Evolutionary conservation across 2,113 vertebrate species (phyloP).

Genomic region (Odontophorus gujanensis): DNA sequence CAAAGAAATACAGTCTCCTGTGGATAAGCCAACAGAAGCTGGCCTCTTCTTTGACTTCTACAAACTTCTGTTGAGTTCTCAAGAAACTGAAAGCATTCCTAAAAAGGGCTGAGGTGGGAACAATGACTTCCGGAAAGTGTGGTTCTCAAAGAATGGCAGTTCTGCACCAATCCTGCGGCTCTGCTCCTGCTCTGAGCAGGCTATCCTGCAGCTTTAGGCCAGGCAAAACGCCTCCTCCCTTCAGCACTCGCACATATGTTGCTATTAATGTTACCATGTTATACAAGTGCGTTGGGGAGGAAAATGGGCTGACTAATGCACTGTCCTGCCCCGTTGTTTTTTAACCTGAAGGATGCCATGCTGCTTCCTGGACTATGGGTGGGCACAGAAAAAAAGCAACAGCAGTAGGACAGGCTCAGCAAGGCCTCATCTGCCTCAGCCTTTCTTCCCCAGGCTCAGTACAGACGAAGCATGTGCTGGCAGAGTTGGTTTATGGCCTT

Average conservation of each 20-base stretch:
- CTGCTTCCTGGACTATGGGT: slow-evolving; percentile 5
- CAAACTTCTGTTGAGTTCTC: slow-evolving; percentile 59
- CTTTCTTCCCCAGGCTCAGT: slow-evolving; percentile 39
- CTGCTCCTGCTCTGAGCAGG: background rate
- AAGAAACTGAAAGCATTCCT: slow-evolving; percentile 41
- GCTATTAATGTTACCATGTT: slow-evolving; percentile 58
- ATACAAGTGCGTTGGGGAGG: slow-evolving; percentile 52
- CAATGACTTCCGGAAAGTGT: slow-evolving; percentile 23
- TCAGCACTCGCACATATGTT: slow-evolving; percentile 52
- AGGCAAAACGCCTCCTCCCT: slow-evolving; percentile 35
- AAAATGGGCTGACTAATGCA: slow-evolving; percentile 53
- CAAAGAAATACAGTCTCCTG: slow-evolving; percentile 8
- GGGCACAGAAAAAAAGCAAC: slow-evolving; percentile 16
- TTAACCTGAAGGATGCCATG: slow-evolving; percentile 38
- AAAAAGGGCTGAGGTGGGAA: slow-evolving; percentile 27
- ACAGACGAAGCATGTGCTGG: slow-evolving; percentile 61
- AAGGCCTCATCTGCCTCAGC: slow-evolving; percentile 41
- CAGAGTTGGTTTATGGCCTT: slow-evolving; percentile 64
- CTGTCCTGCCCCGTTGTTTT: slow-evolving; percentile 50
- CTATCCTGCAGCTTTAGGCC: slow-evolving; percentile 27
- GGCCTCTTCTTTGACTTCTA: slow-evolving; percentile 16
- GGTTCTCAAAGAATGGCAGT: background rate
- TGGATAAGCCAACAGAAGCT: background rate
- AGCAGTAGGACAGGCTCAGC: slow-evolving; percentile 30
- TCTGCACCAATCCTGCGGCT: background rate